Percentiles rank a stretch among this genome's conserved stretches.
phyloP scores from a whole-genome alignment of 2,888 invertebrate genomes.

The Pseudococcus viburni region DNA sequence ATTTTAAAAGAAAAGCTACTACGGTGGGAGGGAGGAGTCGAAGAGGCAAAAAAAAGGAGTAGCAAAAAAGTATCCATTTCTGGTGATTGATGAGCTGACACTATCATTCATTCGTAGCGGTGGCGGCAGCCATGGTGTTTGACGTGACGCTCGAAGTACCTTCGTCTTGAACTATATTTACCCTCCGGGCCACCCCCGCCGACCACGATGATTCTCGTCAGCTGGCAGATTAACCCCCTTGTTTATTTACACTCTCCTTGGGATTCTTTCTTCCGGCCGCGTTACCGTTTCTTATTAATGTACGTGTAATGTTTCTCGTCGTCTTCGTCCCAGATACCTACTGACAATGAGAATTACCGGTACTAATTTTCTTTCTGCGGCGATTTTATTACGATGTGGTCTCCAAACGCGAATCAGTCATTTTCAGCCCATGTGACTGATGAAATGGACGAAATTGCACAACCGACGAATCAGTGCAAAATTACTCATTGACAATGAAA shows the following conservation, averaged over 20 bases:
- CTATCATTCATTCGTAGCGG: constrained; percentile 49
- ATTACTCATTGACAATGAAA: too few species aligned
- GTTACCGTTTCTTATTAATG: neutral
- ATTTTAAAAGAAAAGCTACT: constrained; percentile 9
- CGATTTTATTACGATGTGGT: too few species aligned
- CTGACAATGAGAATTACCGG: too few species aligned
- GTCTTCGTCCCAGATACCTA: too few species aligned
- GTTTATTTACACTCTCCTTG: constrained; percentile 24
- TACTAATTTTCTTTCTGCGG: too few species aligned
- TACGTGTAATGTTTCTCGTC: too few species aligned
- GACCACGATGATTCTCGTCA: neutral
- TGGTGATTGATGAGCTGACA: constrained; percentile 54
- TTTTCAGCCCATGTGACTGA: too few species aligned
- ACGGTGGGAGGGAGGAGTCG: too few species aligned
- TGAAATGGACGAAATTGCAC: too few species aligned
- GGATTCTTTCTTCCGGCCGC: neutral
- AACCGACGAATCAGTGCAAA: too few species aligned
- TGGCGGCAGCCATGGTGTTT: neutral
- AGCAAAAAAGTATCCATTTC: constrained; percentile 50
- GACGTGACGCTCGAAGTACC: constrained; percentile 25
- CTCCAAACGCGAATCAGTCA: too few species aligned
- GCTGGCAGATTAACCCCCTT: constrained; percentile 30
- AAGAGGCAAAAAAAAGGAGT: neutral
- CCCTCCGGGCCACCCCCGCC: neutral
- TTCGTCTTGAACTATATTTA: neutral